Percentiles rank a stretch among this genome's conserved stretches.
These are phyloP conservation scores for Cephalopachus bancanus DNA, from an alignment of 2,797 vertebrate species.

Conservation along the genomic window DNA sequence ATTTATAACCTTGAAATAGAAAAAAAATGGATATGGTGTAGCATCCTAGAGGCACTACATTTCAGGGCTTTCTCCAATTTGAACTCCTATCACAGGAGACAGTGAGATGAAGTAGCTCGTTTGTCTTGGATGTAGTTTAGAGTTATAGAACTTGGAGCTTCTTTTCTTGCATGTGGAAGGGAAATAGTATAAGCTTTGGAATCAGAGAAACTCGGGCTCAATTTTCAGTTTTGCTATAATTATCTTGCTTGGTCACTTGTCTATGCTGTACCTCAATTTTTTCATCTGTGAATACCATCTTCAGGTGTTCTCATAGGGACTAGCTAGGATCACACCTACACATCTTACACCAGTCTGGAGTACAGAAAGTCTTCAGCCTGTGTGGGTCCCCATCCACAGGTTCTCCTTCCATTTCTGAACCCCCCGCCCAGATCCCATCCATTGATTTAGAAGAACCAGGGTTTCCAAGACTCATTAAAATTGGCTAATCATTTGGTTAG, in stretches of 20 bases:
- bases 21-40: background rate
- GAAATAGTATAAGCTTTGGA: background rate
- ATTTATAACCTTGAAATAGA: slow-evolving; percentile 4
- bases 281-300: background rate
- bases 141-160: background rate
- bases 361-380: background rate
- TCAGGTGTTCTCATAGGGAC: background rate
- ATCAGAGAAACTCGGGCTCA: background rate
- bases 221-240: background rate
- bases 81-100: background rate
- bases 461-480: background rate
- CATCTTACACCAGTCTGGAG: background rate
- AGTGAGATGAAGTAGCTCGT: background rate
- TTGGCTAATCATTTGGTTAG: slow-evolving; percentile 8
- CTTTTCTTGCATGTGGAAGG: background rate
- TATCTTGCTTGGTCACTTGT: background rate
- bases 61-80: background rate
- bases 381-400: no score
- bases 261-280: background rate
- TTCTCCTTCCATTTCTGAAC: background rate
- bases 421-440: background rate
- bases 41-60: background rate
- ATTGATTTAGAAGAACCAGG: slow-evolving; percentile 4
- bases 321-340: background rate
- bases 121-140: background rate